Evolutionary conservation across 2,113 vertebrate genomes (phyloP), one percentile per base, ranked within the genome.

Genomic region (Calcarius ornatus): DNA sequence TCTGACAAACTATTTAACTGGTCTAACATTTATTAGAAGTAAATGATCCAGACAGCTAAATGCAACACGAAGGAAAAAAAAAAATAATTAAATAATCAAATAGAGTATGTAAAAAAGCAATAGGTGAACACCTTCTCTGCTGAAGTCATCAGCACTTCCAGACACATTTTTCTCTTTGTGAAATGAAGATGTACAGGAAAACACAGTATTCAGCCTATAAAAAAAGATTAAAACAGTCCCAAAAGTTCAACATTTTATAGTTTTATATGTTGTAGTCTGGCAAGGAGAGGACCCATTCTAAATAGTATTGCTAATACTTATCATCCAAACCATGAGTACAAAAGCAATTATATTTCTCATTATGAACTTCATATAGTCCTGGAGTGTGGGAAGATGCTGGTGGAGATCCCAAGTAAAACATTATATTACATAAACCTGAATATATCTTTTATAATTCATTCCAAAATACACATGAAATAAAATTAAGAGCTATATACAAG

Each of bases 361-460:
- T 2, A 38, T 54, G 60, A 81, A 70, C 5, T 11, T 77, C 51
- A 50, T 40, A 13, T 8, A 28, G 35, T 47, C 25, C 42, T 64
- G 28, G 10, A 20, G 5, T 1, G 0, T 6, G 15, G 37, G 6
- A 61, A 10, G 13, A 53, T 31, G 18, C 4, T 72, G 40, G 2
- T 37, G 15, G 30, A 18, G 10, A 83, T 66, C 6, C 28, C 61
- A 50, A 80, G 38, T 23, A 30, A 65, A 59, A 25, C 5, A 22
- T 56, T 77, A 64, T 8, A 15, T 37, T 73, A 69, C 17, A 61
- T 57, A 59, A 90, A 81, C 3, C 4, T 76, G 25, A 54, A 50
- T 19, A 6, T 15, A 28, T 31, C 42, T 59, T 81, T 65, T 31
- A 53, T 7, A n/a, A 1, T 37, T 78, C 22, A 42, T 40, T 84